Base-by-base conservation (phyloP, 2,888 invertebrate genomes). In the Zygogramma bicolorata region DNA sequence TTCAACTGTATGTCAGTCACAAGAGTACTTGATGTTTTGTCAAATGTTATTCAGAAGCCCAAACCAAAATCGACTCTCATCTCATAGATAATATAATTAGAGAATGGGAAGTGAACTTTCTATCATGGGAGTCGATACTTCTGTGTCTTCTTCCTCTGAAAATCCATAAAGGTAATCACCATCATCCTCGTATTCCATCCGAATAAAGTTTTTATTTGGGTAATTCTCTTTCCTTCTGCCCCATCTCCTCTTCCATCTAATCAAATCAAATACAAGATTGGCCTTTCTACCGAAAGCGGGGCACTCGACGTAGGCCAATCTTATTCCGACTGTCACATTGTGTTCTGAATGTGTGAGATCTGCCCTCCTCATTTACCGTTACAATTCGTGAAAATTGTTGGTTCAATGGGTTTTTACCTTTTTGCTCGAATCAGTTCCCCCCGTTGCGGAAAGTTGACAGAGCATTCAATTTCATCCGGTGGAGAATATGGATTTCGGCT, bases 191-290 rank as follows among this genome's bases (percentile, higher is more conserved):
- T 25, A 27, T 53, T 53, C 53, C 53, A 27, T 27, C 7, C 27
- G 53, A 53, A 53, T 53, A 27, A 27, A 53, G 53, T 53, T 53
- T 53, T 53, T 22, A 53, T 68, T 42, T 29, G 15, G 46, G 40
- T 13, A 46, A n/a, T 60, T 53, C 60, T 25, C 46, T 29, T 59
- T 65, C 42, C 69, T 70, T 34, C 3, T 46, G 29, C 65, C 49
- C 49, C 15, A 29, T 38, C 65, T 20, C 13, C 60, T 27, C 59
- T 6, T 59, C 31, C 34, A 67, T 72, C 53, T 61, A 69, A 72
- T 72, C 68, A 61, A 65, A 68, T 66, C 60, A 68, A 72, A 72
- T 57, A 61, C 68, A 57, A 72, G 72, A 72, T 72, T 69, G 65
- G 67, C 60, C 38, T 66, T 42, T 22, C 18, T 63, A 40, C 59